Percentiles rank a stretch among this genome's conserved stretches.
Evolutionary conservation across 2,113 vertebrate genomes (phyloP).

Genomic region (Paracyprichromis sp.): DNA sequence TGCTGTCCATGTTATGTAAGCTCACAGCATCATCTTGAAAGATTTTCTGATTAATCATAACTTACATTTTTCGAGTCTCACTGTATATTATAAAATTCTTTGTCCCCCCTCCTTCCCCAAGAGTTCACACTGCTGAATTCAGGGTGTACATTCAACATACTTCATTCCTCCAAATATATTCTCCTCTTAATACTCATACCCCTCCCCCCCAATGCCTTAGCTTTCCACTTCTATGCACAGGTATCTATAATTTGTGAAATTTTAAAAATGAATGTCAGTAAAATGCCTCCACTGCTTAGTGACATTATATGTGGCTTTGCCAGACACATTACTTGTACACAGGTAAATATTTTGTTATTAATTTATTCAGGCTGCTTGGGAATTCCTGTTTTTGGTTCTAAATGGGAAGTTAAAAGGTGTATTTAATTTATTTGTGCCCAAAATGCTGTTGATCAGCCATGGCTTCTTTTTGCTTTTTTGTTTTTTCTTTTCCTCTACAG

Average conservation of each 20-base stretch:
- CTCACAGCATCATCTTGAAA: neutral
- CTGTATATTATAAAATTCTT: conserved; percentile 8
- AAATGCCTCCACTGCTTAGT: conserved; percentile 49
- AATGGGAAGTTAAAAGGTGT: conserved; percentile 11
- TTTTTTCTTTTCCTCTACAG: neutral
- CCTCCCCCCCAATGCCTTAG: conserved; percentile 55
- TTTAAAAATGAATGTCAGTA: conserved; percentile 48
- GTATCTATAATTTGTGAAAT: conserved; percentile 32
- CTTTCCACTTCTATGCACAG: conserved; percentile 72
- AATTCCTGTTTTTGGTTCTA: conserved; percentile 17
- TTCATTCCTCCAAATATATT: conserved; percentile 1
- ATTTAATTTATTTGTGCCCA: conserved; percentile 51
- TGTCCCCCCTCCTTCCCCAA: neutral
- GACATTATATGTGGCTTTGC: conserved; percentile 42
- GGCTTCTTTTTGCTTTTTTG: conserved; percentile 20
- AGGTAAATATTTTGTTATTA: conserved; percentile 55
- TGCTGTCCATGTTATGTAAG: neutral
- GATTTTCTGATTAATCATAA: neutral
- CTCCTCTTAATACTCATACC: neutral
- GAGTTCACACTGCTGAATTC: neutral
- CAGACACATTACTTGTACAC: conserved; percentile 39
- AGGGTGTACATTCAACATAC: neutral
- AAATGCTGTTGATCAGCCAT: conserved; percentile 67
- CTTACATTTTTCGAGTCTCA: neutral
- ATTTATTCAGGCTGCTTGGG: conserved; percentile 59